Evolutionary conservation across 2,888 invertebrate species (phyloP), one percentile per base, ranked within the genome.

Genomic region (Drosophila emarginata): DNA sequence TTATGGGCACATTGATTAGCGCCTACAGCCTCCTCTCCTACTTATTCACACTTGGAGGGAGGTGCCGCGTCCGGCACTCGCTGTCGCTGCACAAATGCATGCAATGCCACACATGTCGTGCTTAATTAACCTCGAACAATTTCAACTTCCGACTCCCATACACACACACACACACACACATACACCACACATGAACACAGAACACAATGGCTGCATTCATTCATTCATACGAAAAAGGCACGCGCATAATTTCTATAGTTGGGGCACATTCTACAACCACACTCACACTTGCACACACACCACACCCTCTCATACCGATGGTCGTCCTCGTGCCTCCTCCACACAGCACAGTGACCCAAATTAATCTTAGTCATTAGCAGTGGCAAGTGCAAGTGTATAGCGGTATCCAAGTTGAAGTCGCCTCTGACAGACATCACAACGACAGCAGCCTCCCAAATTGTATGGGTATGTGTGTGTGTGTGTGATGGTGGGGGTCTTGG

Each of bases 41-140:
- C 51, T 26, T 61, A 50, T 81, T 87, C 83, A 80, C 88, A 88
- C 86, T 86, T 82, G 70, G 18, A 4, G 12, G 12, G 45, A 45
- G 76, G 76, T 39, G 67, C 64, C 62, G 69, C 73, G 61, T 62
- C 71, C 60, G 67, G 69, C 65, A 60, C 53, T 61, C 14, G 50
- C 37, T 18, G 57, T 52, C 61, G 72, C 62, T 53, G 57, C 69
- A 73, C 82, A 84, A 77, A 87, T 82, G 68, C 77, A 76, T 68
- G 70, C 79, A 73, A 78, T 87, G 78, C 78, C 79, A 74, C 87
- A 88, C 80, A 88, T 86, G 89, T 88, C 86, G 86, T 88, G 83
- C 87, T 86, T 88, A 86, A 87, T 86, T 88, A 86, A 88, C 86
- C 87, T 88, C 87, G 81, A 88, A 85, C 87, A 88, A 88, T 87